Evolutionary conservation across 2,113 vertebrate species (phyloP).

Genomic region (Scartelaos histophorus): DNA sequence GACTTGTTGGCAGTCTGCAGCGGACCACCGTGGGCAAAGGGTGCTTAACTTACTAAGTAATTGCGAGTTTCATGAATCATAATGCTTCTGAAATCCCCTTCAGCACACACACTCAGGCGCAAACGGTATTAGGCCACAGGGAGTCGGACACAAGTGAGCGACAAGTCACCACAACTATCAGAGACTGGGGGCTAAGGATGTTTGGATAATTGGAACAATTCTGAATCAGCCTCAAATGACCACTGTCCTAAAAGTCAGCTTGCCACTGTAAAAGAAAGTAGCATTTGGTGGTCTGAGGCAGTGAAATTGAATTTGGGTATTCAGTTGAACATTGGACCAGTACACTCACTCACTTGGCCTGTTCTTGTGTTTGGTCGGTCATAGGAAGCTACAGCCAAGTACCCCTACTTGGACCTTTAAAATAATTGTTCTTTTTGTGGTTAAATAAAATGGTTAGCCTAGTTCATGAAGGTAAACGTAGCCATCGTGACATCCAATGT

Average conservation of each 20-base stretch:
- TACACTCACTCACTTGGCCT: not conserved
- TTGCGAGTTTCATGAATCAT: conserved; percentile 77
- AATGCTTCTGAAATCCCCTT: conserved; percentile 70
- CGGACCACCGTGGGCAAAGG: conserved; percentile 65
- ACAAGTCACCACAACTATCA: conserved; percentile 44
- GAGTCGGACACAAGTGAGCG: conserved; percentile 43
- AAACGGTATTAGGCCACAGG: conserved; percentile 37
- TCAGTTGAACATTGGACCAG: not conserved
- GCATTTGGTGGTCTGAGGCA: not conserved
- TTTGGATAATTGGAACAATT: conserved; percentile 34
- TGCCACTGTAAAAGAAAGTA: not conserved
- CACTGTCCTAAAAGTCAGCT: conserved; percentile 8
- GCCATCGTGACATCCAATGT: conserved; percentile 3
- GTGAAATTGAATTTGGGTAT: not conserved
- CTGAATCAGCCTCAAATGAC: conserved; percentile 31
- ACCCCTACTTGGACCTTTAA: not conserved
- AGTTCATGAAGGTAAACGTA: conserved; percentile 13
- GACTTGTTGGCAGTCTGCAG: conserved; percentile 66
- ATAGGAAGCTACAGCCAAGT: not conserved
- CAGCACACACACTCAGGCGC: conserved; percentile 31
- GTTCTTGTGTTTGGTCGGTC: not conserved
- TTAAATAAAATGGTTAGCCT: conserved; percentile 15
- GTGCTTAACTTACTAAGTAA: conserved; percentile 75
- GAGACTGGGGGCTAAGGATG: conserved; percentile 32
- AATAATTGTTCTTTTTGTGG: conserved; percentile 7